These are phyloP conservation scores for Hippopotamyrus pictus DNA, from an alignment of 2,797 vertebrate species.

Conservation along the genomic window DNA sequence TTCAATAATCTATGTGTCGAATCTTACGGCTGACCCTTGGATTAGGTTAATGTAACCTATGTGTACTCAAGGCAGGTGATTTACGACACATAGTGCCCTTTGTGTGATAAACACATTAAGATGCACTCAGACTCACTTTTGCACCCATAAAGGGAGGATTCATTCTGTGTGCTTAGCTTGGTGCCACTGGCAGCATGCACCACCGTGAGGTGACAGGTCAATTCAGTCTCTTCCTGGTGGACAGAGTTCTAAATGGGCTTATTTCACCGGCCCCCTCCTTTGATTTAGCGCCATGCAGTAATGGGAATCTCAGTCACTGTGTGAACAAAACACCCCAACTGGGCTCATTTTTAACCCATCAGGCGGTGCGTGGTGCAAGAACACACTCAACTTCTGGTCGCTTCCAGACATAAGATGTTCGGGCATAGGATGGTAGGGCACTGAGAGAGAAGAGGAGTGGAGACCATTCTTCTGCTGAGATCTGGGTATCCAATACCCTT, in stretches of 20 bases:
- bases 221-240: neutral
- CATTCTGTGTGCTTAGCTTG: neutral
- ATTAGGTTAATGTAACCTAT: neutral
- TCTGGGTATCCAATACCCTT: neutral
- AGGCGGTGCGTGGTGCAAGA: neutral
- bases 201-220: neutral
- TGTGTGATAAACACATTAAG: neutral
- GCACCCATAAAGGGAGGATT: neutral
- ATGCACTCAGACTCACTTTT: neutral
- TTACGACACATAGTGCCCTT: neutral
- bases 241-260: slow-evolving; percentile 4
- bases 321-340: neutral
- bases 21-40: neutral
- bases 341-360: slow-evolving; percentile 33
- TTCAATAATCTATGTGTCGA: neutral
- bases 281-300: slow-evolving; percentile 12
- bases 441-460: slow-evolving; percentile 37
- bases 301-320: slow-evolving; percentile 20
- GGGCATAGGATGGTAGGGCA: slow-evolving; percentile 40
- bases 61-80: neutral
- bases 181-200: neutral
- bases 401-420: slow-evolving; percentile 50
- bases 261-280: slow-evolving; percentile 32
- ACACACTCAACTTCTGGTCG: slow-evolving; percentile 36
- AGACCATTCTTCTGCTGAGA: neutral